Evolutionary conservation across 2,888 invertebrate species (phyloP).

Genomic region (Lordiphosa andalusiaca): DNA sequence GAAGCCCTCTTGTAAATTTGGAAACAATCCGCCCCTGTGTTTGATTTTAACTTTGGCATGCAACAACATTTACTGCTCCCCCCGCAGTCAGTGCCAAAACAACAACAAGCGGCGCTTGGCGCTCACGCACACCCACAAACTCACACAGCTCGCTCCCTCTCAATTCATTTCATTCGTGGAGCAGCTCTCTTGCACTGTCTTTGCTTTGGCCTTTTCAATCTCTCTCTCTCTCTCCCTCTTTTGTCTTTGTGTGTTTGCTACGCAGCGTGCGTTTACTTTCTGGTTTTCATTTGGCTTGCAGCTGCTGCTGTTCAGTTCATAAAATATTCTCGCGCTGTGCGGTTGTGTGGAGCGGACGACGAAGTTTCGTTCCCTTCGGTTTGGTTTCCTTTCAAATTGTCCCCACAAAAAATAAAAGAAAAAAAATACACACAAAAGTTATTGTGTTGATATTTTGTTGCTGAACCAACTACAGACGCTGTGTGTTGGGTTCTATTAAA

Average conservation of each 20-base stretch:
- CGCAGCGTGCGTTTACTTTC: conserved; percentile 35
- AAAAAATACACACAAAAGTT: conserved; percentile 10
- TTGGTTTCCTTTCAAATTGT: conserved; percentile 57
- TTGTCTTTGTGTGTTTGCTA: conserved; percentile 39
- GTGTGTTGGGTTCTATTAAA: conserved; percentile 8
- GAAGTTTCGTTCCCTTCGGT: conserved; percentile 23
- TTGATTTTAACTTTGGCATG: no score
- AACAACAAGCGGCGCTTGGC: no score
- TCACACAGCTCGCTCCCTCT: no score
- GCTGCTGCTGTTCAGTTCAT: conserved; percentile 54
- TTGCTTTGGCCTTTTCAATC: conserved; percentile 10
- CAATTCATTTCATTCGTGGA: no score
- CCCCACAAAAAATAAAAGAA: conserved; percentile 21
- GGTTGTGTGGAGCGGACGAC: conserved; percentile 67
- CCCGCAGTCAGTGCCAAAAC: no score
- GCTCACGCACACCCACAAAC: no score
- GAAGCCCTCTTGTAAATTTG: no score
- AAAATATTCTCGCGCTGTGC: conserved; percentile 60
- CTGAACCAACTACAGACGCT: conserved; percentile 21
- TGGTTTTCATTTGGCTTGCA: conserved; percentile 20
- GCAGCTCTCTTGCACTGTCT: conserved; percentile 26
- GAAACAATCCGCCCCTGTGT: no score
- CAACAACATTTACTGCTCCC: no score
- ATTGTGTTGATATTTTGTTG: conserved; percentile 9
- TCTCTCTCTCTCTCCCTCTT: conserved; percentile 22